These are phyloP conservation scores for Cacoxenus indagator DNA, from an alignment of 2,888 invertebrate genomes.

Conservation along the genomic window DNA sequence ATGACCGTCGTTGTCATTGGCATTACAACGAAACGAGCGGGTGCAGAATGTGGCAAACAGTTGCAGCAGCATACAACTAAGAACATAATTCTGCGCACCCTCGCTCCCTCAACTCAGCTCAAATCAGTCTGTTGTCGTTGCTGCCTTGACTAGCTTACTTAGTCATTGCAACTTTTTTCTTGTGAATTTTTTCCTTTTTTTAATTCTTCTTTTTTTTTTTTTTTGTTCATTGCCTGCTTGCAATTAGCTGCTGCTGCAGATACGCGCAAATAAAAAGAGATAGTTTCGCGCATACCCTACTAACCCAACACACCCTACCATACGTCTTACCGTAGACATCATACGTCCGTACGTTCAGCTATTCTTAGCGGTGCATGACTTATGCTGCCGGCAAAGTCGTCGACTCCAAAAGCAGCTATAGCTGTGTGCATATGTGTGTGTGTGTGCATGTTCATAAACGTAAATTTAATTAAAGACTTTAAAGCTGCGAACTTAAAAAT, in stretches of 20 bases:
- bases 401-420: neutral
- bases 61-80: neutral
- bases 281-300: neutral
- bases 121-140: neutral
- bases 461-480: slow-evolving; percentile 53
- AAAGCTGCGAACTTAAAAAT: slow-evolving; percentile 35
- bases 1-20: neutral
- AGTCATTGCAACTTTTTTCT: neutral
- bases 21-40: neutral
- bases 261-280: slow-evolving; percentile 1
- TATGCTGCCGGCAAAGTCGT: neutral
- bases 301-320: neutral
- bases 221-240: slow-evolving; percentile 44
- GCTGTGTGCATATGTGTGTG: neutral
- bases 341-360: neutral
- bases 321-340: neutral
- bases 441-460: slow-evolving; percentile 44
- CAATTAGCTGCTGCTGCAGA: slow-evolving; percentile 52
- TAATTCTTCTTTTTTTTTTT: neutral
- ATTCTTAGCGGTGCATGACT: slow-evolving; percentile 10
- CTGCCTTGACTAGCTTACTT: neutral
- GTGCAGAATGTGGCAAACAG: too few relatives aligned
- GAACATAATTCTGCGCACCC: neutral
- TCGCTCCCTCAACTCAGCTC: too few relatives aligned
- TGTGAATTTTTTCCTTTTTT: too few relatives aligned